Percentiles rank a stretch among this genome's conserved stretches.
Evolutionary conservation across 2,797 vertebrate genomes (phyloP).

Genomic region (Merluccius polli): DNA sequence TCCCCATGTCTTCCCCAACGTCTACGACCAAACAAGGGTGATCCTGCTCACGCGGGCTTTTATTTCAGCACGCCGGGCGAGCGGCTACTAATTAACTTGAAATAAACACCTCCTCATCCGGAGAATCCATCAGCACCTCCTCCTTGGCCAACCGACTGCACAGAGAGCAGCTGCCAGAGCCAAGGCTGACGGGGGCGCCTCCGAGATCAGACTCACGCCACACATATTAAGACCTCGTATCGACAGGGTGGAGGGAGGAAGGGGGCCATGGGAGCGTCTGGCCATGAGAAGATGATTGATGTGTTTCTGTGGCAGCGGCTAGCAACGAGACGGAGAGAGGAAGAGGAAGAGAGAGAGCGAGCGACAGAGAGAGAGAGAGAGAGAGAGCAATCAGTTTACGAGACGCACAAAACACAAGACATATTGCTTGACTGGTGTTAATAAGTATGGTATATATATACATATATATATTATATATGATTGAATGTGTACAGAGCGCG

Average conservation of each 20-base stretch:
- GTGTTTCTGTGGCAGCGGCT: slow-evolving; percentile 50
- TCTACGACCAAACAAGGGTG: neutral
- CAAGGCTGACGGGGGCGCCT: slow-evolving; percentile 50
- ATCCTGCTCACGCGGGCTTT: slow-evolving; percentile 6
- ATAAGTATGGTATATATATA: neutral
- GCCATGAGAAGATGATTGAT: slow-evolving; percentile 65
- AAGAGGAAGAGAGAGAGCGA: no score
- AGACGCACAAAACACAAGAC: slow-evolving; percentile 54
- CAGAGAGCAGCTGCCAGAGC: slow-evolving; percentile 38
- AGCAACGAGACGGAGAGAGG: slow-evolving; percentile 25
- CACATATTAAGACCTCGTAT: slow-evolving; percentile 56
- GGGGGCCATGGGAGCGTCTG: slow-evolving; percentile 54
- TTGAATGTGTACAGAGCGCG: slow-evolving; percentile 42
- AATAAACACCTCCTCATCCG: slow-evolving; percentile 30
- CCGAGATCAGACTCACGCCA: slow-evolving; percentile 59
- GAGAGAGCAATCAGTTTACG: slow-evolving; percentile 60
- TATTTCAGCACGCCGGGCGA: slow-evolving; percentile 33
- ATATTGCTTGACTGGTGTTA: neutral
- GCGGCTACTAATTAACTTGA: slow-evolving; percentile 39
- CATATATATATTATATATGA: neutral
- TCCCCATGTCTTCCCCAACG: no score
- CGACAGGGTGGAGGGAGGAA: slow-evolving; percentile 53
- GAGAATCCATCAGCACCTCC: slow-evolving; percentile 8
- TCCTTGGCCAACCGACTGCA: neutral
- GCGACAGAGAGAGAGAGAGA: slow-evolving; percentile 1